Evolutionary conservation across 37 sponge, comb jelly and placozoan species (phyloP).

Genomic region (Aphrocallistes beatrix): DNA sequence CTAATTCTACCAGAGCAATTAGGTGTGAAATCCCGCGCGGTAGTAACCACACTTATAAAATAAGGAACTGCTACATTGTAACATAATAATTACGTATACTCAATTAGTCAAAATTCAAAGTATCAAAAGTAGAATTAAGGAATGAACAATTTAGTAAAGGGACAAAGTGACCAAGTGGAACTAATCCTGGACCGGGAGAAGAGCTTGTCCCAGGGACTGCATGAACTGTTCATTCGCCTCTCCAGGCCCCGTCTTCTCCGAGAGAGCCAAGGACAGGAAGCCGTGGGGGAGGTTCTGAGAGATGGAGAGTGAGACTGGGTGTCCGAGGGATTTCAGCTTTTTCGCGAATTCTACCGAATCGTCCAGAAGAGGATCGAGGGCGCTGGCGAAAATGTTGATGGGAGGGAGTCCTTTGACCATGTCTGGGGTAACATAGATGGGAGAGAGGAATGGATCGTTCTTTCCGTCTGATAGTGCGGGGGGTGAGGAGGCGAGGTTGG

Average conservation of each 20-base stretch:
- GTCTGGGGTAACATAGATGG: conserved; percentile 48
- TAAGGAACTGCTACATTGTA: too few relatives aligned
- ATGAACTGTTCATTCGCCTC: not conserved
- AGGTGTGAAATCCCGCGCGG: too few relatives aligned
- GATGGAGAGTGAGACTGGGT: conserved; percentile 47
- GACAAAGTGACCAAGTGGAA: too few relatives aligned
- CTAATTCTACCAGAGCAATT: too few relatives aligned
- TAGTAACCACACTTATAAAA: too few relatives aligned
- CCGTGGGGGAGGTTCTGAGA: conserved; percentile 60
- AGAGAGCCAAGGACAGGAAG: conserved; percentile 40
- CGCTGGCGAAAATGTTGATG: conserved; percentile 51
- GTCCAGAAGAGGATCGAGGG: conserved; percentile 74
- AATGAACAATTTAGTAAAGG: too few relatives aligned
- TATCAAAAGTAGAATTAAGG: too few relatives aligned
- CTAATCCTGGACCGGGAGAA: too few relatives aligned
- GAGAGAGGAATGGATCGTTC: conserved; percentile 73
- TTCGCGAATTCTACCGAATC: conserved; percentile 64
- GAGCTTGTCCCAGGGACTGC: conserved; percentile 10
- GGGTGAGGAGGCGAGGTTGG: not conserved
- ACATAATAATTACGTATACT: too few relatives aligned
- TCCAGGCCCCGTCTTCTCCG: not conserved
- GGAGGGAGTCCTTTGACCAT: conserved; percentile 66
- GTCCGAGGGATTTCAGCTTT: conserved; percentile 42
- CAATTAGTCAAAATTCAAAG: too few relatives aligned
- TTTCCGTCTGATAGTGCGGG: not conserved